Conservation (phyloP, 1,140 invertebrate genomes). For the Sycobia sp. region DNA sequence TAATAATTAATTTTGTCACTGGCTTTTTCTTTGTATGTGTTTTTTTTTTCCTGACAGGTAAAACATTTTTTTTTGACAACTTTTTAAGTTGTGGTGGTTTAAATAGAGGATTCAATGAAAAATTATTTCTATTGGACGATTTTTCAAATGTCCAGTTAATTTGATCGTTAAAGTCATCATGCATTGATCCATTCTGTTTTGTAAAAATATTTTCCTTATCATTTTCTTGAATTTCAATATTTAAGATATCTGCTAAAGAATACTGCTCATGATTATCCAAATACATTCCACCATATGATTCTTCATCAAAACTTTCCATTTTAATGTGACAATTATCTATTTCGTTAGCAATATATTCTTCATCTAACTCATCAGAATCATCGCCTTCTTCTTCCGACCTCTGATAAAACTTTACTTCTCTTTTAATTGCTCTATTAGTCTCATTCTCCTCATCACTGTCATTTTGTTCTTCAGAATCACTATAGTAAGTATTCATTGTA, state of each 20-base stretch:
- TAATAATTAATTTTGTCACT: conserved; percentile 26
- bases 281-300: background rate
- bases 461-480: conserved; percentile 2
- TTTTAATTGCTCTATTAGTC: background rate
- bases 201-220: conserved; percentile 3
- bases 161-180: background rate
- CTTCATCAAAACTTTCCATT: background rate
- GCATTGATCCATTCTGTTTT: background rate
- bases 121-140: background rate
- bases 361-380: background rate
- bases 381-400: background rate
- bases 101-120: conserved; percentile 10
- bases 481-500: background rate
- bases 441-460: background rate
- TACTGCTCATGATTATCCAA: conserved; percentile 9
- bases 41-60: background rate
- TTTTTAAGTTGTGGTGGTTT: background rate
- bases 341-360: background rate
- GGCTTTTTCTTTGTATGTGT: background rate
- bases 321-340: background rate
- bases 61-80: conserved; percentile 8
- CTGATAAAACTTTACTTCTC: background rate
- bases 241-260: conserved; percentile 17
- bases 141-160: conserved; percentile 17
- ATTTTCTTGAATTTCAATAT: conserved; percentile 27